phyloP scores from a whole-genome alignment of 1,140 invertebrate genomes.

The Schlechtendalia chinensis region DNA sequence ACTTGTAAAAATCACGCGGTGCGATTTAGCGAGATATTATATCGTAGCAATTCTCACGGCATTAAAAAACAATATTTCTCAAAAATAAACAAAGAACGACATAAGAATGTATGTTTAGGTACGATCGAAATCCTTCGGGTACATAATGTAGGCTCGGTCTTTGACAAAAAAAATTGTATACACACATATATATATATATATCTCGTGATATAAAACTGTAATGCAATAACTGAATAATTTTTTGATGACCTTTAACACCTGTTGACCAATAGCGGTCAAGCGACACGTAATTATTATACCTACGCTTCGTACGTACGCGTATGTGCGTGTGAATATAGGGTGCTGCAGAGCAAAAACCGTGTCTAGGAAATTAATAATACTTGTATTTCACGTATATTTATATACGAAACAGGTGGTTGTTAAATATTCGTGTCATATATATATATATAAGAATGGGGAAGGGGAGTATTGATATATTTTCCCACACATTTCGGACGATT shows the following conservation, averaged over 20 bases:
- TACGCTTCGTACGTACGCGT: not conserved
- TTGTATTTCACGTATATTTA: not conserved
- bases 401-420: constrained; percentile 29
- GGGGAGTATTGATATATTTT: constrained; percentile 26
- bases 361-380: constrained; percentile 29
- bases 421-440: constrained; percentile 3
- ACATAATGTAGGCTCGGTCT: not conserved
- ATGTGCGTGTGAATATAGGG: constrained; percentile 33
- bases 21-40: too few species aligned
- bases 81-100: too few species aligned
- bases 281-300: constrained; percentile 13
- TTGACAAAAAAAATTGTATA: too few species aligned
- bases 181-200: too few species aligned
- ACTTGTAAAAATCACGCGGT: too few species aligned
- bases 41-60: too few species aligned
- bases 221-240: constrained; percentile 32
- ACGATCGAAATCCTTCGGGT: not conserved
- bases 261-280: constrained; percentile 29
- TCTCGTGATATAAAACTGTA: not conserved
- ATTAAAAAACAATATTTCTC: too few species aligned
- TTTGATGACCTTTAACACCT: constrained; percentile 26
- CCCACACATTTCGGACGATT: constrained; percentile 23
- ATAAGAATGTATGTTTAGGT: too few species aligned
- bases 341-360: constrained; percentile 25
- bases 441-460: not conserved